Evolutionary conservation across 2,113 vertebrate species (phyloP), one percentile per base, ranked within the genome.

Genomic region (Zosterops japonicus): DNA sequence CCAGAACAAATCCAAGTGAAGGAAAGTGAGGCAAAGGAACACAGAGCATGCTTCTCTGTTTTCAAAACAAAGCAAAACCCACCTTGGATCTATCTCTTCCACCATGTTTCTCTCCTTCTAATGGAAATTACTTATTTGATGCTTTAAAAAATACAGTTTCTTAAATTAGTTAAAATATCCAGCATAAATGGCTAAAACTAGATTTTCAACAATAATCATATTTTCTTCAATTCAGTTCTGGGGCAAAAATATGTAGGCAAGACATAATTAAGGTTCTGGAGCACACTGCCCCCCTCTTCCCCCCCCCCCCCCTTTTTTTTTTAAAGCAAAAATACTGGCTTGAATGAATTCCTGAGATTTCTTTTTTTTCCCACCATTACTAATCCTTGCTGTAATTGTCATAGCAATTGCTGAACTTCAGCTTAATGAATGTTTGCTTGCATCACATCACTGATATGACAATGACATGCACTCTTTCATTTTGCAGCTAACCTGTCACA

Each of bases 251-350:
- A 61, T 22, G 9, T 17, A 57, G 39, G 19, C 20, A 60, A 75
- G n/a, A 44, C 27, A 52, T 11, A 70, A 79, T 19, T 31, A 61
- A 50, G 56, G 17, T 31, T 65, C 41, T 74, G 35, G 6, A 46
- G 8, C 15, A 12, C 39, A 12, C 39, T 12, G 39, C 39, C 39
- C 12, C 39, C 39, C 39, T 5, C 39, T 12, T 39, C 12, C 2
- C 17, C 0, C 11, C 35, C 11, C 2, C 3, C 6, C 2, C 5
- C 1, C 7, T 47, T 22, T 53, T 35, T 19, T 29, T 1, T 39
- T 39, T 39, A 39, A 60, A 57, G 20, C 35, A 83, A 79, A 91
- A 74, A 41, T 35, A 64, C 23, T 68, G 28, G 15, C 17, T 71
- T 56, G 17, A 50, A 63, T 47, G 69, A 64, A 16, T 59, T 60